Base-by-base conservation (phyloP, 2,797 vertebrate genomes). In the Delichon dasypus region DNA sequence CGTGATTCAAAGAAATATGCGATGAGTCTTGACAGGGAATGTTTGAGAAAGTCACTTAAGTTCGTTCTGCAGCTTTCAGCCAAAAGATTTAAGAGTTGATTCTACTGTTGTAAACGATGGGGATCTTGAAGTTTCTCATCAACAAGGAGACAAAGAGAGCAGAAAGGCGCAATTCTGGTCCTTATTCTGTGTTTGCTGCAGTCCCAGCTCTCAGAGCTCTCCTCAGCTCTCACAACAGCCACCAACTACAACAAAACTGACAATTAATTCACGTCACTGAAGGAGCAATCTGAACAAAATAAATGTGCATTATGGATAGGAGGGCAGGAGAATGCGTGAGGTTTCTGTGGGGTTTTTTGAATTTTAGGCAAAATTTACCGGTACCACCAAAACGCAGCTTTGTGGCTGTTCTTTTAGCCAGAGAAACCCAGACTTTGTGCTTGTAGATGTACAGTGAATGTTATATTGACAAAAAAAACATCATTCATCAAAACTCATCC, bases 1-100 rank as follows among this genome's bases (percentile, higher is more conserved):
- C 45, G 9, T 96, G 95, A 95, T 95, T 93, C 89, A 90, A 97
- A 95, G 93, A 90, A 95, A 94, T 91, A 75, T n/a, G 84, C 16
- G 40, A 86, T 73, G 87, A 95, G 54, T 75, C 87, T 93, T 95
- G 93, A 89, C 90, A 95, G 87, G 80, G 81, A 96, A 93, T 67
- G 85, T 79, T 6, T 82, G 91, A 82, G 89, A 92, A 96, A 95
- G 95, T 93, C 94, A 93, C 90, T 67, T 29, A 30, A 92, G 90
- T 94, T 96, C 88, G 86, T 94, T 75, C 74, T 61, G 50, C 61
- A 96, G 77, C 87, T 79, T 85, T 93, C 85, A 93, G 91, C 83
- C 88, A 64, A 32, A 55, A 57, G 57, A 60, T 68, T 55, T 64
- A 82, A 80, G 62, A 14, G 4, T 88, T 70, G 44, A 60, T 94